phyloP scores from a whole-genome alignment of 1,140 invertebrate genomes.

The Drosophila kikkawai region DNA sequence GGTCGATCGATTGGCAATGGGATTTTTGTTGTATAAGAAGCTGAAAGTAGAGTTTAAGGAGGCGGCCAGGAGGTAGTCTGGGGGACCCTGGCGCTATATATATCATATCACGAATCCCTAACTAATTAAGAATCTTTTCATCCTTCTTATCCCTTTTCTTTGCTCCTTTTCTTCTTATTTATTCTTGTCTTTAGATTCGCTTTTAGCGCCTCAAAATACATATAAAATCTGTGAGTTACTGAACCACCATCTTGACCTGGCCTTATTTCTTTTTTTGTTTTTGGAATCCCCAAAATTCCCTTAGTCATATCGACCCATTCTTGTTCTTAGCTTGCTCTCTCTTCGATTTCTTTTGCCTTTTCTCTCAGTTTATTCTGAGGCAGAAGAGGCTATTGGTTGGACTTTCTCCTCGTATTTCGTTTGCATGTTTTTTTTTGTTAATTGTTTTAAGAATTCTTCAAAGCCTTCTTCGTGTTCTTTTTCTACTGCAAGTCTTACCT shows the following conservation, averaged over 20 bases:
- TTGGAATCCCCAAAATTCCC: neutral
- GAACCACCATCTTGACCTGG: neutral
- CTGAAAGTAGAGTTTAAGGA: neutral
- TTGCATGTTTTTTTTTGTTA: neutral
- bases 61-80: neutral
- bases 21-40: constrained; percentile 1
- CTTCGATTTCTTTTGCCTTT: neutral
- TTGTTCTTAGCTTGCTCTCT: constrained; percentile 3
- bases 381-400: neutral
- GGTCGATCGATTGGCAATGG: constrained; percentile 19
- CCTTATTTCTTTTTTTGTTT: neutral
- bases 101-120: constrained; percentile 14
- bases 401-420: neutral
- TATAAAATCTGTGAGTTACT: neutral
- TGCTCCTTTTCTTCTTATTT: too few species aligned
- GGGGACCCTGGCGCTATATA: neutral
- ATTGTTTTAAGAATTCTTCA: too few species aligned
- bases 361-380: neutral
- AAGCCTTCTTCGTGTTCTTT: neutral
- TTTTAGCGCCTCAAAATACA: constrained; percentile 19
- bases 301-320: neutral
- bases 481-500: constrained; percentile 2
- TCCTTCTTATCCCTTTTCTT: neutral
- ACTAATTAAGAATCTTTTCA: constrained; percentile 2
- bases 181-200: constrained; percentile 3